A percentile compares a stretch with the other conserved stretches of the same genome.
Evolutionary conservation across 2,888 invertebrate genomes (phyloP).

Genomic region (Agonopterix arenella): DNA sequence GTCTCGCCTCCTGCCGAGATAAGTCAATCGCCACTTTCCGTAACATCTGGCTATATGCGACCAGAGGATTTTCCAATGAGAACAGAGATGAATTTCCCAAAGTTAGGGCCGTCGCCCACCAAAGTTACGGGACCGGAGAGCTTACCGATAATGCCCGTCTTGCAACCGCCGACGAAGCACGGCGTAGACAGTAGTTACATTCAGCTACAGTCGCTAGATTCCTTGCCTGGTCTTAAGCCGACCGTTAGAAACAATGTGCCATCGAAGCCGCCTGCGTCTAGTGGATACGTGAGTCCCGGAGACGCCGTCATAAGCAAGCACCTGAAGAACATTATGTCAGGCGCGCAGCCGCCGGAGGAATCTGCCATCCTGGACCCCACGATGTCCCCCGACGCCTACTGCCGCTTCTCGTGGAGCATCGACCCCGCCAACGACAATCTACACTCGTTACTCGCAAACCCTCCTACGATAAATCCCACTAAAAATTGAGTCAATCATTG

Average conservation of each 20-base stretch:
- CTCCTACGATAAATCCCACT: constrained; percentile 45
- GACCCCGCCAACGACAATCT: constrained; percentile 67
- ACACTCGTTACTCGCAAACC: constrained; percentile 56
- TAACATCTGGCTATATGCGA: constrained; percentile 51
- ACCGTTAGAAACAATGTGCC: constrained; percentile 44
- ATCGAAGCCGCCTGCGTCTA: constrained; percentile 41
- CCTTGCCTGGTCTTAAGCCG: constrained; percentile 60
- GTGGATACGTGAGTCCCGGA: constrained; percentile 59
- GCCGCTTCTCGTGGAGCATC: constrained; percentile 70
- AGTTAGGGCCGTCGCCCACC: constrained; percentile 44
- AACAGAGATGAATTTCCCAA: constrained; percentile 51
- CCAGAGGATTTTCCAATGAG: constrained; percentile 53
- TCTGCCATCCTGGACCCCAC: constrained; percentile 63
- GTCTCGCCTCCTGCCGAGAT: constrained; percentile 29
- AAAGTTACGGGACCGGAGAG: constrained; percentile 58
- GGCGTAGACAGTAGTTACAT: constrained; percentile 59
- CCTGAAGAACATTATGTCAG: constrained; percentile 55
- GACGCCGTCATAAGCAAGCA: constrained; percentile 66
- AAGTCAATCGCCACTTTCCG: constrained; percentile 31
- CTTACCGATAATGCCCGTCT: constrained; percentile 64
- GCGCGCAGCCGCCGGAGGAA: constrained; percentile 51
- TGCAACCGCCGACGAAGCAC: constrained; percentile 53
- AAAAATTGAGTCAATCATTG: constrained; percentile 49
- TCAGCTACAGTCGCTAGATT: constrained; percentile 61
- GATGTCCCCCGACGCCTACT: constrained; percentile 71